A percentile compares a stretch with the other conserved stretches of the same genome.
phyloP scores from a whole-genome alignment of 2,888 invertebrate species.

The Odontocerum albicorne region DNA sequence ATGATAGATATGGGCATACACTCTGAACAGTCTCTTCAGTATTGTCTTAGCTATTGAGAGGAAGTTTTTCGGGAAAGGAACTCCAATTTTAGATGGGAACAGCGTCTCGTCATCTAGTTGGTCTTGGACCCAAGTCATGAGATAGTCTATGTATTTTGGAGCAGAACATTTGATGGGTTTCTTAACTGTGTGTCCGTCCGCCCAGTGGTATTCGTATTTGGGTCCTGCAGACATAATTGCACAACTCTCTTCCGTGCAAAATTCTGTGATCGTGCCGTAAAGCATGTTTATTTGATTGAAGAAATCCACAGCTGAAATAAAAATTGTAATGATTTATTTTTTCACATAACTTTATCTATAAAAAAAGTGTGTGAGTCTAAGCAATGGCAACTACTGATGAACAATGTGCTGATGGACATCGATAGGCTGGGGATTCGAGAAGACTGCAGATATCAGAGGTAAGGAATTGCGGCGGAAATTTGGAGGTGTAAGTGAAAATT shows the following conservation, averaged over 20 bases:
- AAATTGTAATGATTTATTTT: no score
- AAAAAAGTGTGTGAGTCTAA: no score
- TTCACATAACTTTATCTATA: no score
- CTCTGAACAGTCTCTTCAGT: constrained; percentile 94
- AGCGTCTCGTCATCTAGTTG: constrained; percentile 97
- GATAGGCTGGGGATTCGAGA: no score
- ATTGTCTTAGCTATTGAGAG: constrained; percentile 96
- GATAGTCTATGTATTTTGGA: constrained; percentile 98
- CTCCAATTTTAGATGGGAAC: constrained; percentile 98
- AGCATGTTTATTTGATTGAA: constrained; percentile 99
- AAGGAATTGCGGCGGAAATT: no score
- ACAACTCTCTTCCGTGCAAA: constrained; percentile 96
- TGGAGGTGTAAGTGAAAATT: no score
- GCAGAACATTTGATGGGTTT: constrained; percentile 99
- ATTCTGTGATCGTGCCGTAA: constrained; percentile 99
- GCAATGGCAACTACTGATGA: no score
- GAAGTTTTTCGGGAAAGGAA: constrained; percentile 98
- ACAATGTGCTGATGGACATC: no score
- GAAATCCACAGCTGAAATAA: constrained; percentile 84
- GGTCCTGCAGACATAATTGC: constrained; percentile 99
- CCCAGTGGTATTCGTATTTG: constrained; percentile 99
- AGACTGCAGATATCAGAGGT: no score
- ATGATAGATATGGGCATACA: constrained; percentile 99
- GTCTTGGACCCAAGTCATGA: constrained; percentile 99
- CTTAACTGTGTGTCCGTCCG: constrained; percentile 96